phyloP scores from a whole-genome alignment of 1,140 invertebrate genomes.

The Eueides isabella region DNA sequence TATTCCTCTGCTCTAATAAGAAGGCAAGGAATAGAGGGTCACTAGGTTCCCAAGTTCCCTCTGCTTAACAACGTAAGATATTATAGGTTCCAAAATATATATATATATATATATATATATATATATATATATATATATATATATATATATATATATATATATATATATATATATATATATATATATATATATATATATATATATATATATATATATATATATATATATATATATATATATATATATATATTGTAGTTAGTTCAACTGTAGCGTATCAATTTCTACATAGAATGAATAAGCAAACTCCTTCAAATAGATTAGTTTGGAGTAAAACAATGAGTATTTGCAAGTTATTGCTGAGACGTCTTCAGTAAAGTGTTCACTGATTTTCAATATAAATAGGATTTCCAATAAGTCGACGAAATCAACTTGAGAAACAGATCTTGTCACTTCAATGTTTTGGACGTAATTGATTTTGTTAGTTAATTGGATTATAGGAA shows the following conservation, averaged over 20 bases:
- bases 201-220: too few species aligned
- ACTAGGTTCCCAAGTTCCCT: too few species aligned
- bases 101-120: too few species aligned
- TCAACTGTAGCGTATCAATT: not conserved
- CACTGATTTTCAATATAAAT: constrained; percentile 2
- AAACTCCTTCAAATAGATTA: constrained; percentile 4
- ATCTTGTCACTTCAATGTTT: not conserved
- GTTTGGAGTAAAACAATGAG: not conserved
- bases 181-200: too few species aligned
- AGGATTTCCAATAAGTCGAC: not conserved
- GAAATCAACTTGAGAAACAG: not conserved
- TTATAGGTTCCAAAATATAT: too few species aligned
- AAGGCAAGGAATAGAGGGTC: too few species aligned
- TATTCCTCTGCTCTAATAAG: too few species aligned
- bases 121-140: too few species aligned
- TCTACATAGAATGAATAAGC: not conserved
- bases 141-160: too few species aligned
- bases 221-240: too few species aligned
- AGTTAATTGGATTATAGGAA: not conserved
- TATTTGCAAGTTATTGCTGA: not conserved
- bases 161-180: too few species aligned
- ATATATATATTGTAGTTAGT: not conserved
- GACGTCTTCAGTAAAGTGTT: not conserved
- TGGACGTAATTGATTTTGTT: not conserved
- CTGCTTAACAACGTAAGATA: too few species aligned